Conservation (phyloP, 2,888 invertebrate species). For the Nyleta sp. region DNA sequence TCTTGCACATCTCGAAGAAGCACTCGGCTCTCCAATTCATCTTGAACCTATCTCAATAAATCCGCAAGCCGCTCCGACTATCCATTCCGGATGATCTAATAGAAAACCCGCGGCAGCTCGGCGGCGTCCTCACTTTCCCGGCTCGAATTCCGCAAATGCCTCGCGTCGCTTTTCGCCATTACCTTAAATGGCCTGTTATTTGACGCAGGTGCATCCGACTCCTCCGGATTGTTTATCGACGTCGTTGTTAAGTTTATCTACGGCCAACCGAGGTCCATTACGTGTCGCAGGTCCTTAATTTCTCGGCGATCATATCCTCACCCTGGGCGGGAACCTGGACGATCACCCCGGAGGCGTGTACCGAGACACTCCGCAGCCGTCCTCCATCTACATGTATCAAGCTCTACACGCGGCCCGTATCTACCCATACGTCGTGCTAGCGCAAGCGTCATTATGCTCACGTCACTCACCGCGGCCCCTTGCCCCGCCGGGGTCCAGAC, state of each 20-base stretch:
- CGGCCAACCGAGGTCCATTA: slow-evolving; percentile 34
- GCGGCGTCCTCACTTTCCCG: slow-evolving; percentile 3
- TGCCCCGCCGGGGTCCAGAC: slow-evolving; percentile 70
- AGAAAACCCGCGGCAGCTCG: background rate
- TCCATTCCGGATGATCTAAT: slow-evolving; percentile 9
- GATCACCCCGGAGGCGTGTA: slow-evolving; percentile 68
- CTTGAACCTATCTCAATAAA: slow-evolving; percentile 12
- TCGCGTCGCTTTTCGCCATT: slow-evolving; percentile 15
- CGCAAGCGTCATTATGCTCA: slow-evolving; percentile 78
- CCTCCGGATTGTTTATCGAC: slow-evolving; percentile 28
- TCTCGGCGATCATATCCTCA: slow-evolving; percentile 61
- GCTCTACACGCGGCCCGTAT: slow-evolving; percentile 16
- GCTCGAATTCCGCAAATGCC: slow-evolving; percentile 21
- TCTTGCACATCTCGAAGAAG: background rate
- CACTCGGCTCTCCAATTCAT: slow-evolving; percentile 3
- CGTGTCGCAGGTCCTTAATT: slow-evolving; percentile 55
- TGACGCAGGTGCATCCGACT: slow-evolving; percentile 10
- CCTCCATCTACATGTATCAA: slow-evolving; percentile 44
- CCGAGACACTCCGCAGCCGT: slow-evolving; percentile 60
- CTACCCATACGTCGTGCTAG: slow-evolving; percentile 52
- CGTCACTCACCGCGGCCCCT: slow-evolving; percentile 77
- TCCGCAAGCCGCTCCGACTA: background rate
- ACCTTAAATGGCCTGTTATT: slow-evolving; percentile 27
- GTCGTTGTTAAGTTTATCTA: slow-evolving; percentile 24
- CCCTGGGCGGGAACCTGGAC: slow-evolving; percentile 73